Conservation (phyloP, 2,797 vertebrate genomes). For the Sebastes hubbsi region DNA sequence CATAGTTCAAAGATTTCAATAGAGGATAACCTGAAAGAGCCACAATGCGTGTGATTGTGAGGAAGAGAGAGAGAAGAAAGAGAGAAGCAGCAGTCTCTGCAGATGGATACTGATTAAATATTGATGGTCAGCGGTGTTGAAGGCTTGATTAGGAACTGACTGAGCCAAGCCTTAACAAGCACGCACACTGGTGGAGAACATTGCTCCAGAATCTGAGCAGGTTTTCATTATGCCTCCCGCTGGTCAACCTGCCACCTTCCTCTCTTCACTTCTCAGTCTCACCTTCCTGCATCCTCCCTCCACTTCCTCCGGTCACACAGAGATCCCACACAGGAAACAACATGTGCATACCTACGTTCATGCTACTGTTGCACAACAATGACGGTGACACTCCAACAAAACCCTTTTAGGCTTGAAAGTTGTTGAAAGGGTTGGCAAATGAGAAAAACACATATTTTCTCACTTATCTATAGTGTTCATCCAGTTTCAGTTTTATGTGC, state of each 20-base stretch:
- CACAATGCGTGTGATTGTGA: conserved; percentile 16
- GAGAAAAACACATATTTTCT: not conserved
- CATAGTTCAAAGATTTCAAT: conserved; percentile 14
- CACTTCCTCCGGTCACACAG: conserved; percentile 51
- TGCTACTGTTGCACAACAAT: not conserved
- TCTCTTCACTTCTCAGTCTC: conserved; percentile 46
- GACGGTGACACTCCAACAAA: not conserved
- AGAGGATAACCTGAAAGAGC: conserved; percentile 20
- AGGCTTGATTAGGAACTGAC: conserved; percentile 64
- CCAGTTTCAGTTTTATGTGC: not conserved
- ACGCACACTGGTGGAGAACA: conserved; percentile 27
- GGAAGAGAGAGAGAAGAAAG: conserved; percentile 20
- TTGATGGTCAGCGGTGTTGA: conserved; percentile 70
- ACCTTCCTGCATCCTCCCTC: conserved; percentile 42
- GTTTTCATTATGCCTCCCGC: conserved; percentile 54
- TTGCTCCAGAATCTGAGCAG: conserved; percentile 32
- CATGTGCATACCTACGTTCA: not conserved
- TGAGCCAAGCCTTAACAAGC: conserved; percentile 32
- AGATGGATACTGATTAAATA: conserved; percentile 77
- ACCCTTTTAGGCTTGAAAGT: not conserved
- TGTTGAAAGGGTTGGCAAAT: not conserved
- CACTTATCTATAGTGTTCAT: not conserved
- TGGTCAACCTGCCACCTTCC: conserved; percentile 42
- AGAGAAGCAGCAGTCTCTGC: conserved; percentile 53
- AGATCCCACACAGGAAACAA: conserved; percentile 41